Percentiles rank a stretch among this genome's conserved stretches.
Conservation (phyloP, 2,888 invertebrate genomes). For the Calliscelio sp. region DNA sequence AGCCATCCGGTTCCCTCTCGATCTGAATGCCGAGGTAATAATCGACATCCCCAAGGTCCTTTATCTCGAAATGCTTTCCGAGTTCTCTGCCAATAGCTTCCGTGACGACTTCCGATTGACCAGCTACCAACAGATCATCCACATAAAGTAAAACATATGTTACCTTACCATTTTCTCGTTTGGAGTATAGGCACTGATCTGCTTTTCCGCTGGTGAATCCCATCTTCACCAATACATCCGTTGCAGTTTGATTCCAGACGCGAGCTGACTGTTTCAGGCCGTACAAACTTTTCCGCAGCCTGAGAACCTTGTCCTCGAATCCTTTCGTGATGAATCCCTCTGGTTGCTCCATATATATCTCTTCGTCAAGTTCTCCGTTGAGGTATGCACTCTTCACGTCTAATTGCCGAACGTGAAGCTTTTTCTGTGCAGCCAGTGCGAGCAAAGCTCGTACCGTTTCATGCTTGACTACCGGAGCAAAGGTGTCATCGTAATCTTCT, state of each 20-base stretch:
- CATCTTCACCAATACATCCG: background rate
- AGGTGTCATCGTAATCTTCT: conserved; percentile 76
- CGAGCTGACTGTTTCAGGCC: conserved; percentile 68
- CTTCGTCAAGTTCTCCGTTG: conserved; percentile 59
- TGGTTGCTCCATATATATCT: conserved; percentile 71
- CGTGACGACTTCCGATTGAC: background rate
- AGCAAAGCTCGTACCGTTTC: conserved; percentile 74
- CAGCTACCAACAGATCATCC: conserved; percentile 66
- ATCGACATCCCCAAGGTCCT: conserved; percentile 60
- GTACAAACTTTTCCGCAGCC: conserved; percentile 68
- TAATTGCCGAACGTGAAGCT: conserved; percentile 63
- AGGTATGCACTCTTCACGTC: conserved; percentile 68
- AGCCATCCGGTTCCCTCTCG: conserved; percentile 7
- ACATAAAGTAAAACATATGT: conserved; percentile 71
- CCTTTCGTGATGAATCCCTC: conserved; percentile 59
- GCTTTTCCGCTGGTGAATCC: conserved; percentile 17
- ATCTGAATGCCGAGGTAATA: conserved; percentile 39
- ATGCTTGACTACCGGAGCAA: conserved; percentile 76
- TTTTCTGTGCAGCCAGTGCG: conserved; percentile 60
- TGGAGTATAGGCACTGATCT: conserved; percentile 6
- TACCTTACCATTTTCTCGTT: background rate
- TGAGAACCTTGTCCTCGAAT: conserved; percentile 59
- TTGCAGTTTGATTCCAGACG: conserved; percentile 11
- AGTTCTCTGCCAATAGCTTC: conserved; percentile 24
- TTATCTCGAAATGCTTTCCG: conserved; percentile 50